phyloP scores from a whole-genome alignment of 2,888 invertebrate genomes.

The Catocala nupta region DNA sequence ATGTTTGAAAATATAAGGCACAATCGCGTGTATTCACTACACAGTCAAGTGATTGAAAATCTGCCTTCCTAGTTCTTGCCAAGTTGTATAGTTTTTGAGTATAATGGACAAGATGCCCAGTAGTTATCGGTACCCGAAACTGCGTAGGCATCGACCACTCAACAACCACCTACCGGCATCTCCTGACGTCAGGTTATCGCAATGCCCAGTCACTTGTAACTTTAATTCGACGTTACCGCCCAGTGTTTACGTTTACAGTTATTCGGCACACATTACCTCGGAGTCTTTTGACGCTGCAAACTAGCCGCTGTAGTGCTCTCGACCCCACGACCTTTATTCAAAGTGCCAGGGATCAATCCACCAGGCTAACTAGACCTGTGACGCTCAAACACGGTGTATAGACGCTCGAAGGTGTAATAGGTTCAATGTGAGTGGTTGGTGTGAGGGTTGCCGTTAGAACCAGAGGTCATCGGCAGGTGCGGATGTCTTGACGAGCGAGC shows the following conservation, averaged over 20 bases:
- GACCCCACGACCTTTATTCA: conserved; percentile 84
- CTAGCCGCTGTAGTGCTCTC: conserved; percentile 75
- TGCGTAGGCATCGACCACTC: no score
- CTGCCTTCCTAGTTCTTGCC: no score
- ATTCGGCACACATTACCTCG: conserved; percentile 77
- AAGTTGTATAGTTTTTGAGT: no score
- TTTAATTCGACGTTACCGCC: conserved; percentile 78
- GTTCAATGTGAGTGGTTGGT: conserved; percentile 35
- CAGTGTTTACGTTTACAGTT: conserved; percentile 81
- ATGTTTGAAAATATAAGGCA: no score
- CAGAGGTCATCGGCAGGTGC: conserved; percentile 83
- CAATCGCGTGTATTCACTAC: no score
- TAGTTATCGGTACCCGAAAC: no score
- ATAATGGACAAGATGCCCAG: no score
- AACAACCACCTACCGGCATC: no score
- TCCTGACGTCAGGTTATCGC: neutral
- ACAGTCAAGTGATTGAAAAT: no score
- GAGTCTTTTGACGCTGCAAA: conserved; percentile 71
- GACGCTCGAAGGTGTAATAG: conserved; percentile 39
- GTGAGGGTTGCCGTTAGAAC: conserved; percentile 77
- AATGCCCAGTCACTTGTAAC: conserved; percentile 56
- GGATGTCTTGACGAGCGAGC: conserved; percentile 81
- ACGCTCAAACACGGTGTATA: conserved; percentile 24
- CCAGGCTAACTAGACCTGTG: conserved; percentile 62
- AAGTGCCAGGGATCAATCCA: conserved; percentile 66